A percentile compares a stretch with the other conserved stretches of the same genome.
Evolutionary conservation across 2,797 vertebrate genomes (phyloP).

Genomic region (Sebastes oblongus): DNA sequence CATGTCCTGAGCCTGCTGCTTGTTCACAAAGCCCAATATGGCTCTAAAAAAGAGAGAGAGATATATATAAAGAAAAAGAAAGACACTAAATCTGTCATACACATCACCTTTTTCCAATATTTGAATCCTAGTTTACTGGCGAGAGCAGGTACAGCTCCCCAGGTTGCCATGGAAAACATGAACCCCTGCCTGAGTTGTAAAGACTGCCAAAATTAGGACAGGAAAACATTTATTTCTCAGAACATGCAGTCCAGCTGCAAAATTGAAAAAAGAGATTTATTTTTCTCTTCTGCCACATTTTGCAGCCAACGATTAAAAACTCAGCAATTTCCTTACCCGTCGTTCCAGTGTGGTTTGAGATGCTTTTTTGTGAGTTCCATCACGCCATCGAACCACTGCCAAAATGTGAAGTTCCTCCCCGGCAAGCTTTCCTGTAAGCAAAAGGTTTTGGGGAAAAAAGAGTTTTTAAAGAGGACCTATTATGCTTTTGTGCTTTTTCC

Average conservation of each 20-base stretch:
- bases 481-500: no score
- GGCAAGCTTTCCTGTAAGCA: conserved; percentile 91
- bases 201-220: neutral
- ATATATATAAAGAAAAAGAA: neutral
- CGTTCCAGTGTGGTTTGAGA: conserved; percentile 94
- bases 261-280: conserved; percentile 3
- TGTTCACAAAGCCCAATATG: conserved; percentile 96
- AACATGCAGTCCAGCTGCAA: conserved; percentile 15
- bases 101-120: neutral
- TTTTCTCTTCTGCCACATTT: neutral
- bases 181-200: neutral
- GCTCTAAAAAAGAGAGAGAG: conserved; percentile 79
- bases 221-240: conserved; percentile 5
- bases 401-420: conserved; percentile 97
- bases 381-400: conserved; percentile 99
- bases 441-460: neutral
- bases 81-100: neutral
- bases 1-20: conserved; percentile 97
- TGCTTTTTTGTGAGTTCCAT: conserved; percentile 99
- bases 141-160: neutral
- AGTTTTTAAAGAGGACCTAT: neutral
- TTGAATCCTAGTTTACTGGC: neutral
- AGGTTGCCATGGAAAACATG: conserved; percentile 47
- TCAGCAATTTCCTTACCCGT: conserved; percentile 84
- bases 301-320: conserved; percentile 40